Evolutionary conservation across 2,888 invertebrate species (phyloP), one percentile per base, ranked within the genome.

Genomic region (Seira sanloemensis): DNA sequence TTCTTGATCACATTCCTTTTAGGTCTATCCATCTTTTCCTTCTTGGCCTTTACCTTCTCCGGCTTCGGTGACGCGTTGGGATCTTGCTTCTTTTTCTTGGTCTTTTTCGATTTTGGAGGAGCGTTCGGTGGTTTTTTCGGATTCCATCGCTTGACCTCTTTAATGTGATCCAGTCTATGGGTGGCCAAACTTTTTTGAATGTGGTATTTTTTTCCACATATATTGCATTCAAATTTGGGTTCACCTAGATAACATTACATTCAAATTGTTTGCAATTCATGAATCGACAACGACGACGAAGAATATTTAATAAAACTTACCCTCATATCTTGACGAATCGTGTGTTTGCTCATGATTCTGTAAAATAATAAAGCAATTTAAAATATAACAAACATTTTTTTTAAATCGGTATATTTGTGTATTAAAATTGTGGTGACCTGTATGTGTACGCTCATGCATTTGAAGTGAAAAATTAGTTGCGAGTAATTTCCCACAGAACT

Each of bases 401-500:
- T 2, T 1, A 16, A 46, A 71, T 73, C 77, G 16, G 76, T 82
- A 27, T 82, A 76, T 21, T 12, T 7, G 37, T 37, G 21, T 24
- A 68, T 16, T 19, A 24, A 21, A 25, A 50, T 54, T 18, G 24
- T 9, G 16, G 4, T 23, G 46, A 77, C 82, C 77, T 25, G 82
- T 82, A 24, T 82, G 82, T n/a, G 58, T 67, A 7, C 82, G 24
- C 25, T 77, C 77, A 19, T 82, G 82, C 76, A 82, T 72, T 24
- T 77, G 72, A 2, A 82, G 18, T 0, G 82, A 46, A 77, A 77
- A 82, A 16, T 24, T 7, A 19, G 82, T 27, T 12, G 82, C 77
- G 67, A 82, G 77, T 21, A 82, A 27, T n/a, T 82, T 82, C 1
- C 82, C 82, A 73, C 82, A 82, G 19, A 50, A 82, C 25, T 73